A percentile compares a stretch with the other conserved stretches of the same genome.
Conservation (phyloP, 2,888 invertebrate species). For the Nymphalis polychloros region DNA sequence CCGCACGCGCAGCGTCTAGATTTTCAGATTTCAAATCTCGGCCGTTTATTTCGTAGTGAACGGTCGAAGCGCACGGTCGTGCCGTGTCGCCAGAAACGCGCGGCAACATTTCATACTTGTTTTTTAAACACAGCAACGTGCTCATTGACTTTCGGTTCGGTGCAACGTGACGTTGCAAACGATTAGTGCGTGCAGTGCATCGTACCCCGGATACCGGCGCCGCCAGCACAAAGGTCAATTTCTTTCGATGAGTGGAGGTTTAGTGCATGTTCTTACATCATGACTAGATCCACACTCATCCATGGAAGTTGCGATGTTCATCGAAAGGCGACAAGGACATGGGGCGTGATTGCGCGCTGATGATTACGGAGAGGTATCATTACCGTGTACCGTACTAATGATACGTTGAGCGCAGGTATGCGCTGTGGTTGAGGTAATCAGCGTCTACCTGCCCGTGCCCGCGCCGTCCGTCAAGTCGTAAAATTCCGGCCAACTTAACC, state of each 20-base stretch:
- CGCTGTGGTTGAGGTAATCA: conserved; percentile 55
- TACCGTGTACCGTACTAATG: conserved; percentile 68
- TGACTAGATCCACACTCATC: conserved; percentile 92
- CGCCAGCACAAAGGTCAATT: conserved; percentile 69
- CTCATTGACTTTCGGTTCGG: conserved; percentile 67
- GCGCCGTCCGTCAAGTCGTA: conserved; percentile 67
- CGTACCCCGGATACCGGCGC: conserved; percentile 53
- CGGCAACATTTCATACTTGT: conserved; percentile 51
- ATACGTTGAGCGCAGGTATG: conserved; percentile 73
- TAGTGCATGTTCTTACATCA: conserved; percentile 86
- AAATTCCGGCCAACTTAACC: conserved; percentile 62
- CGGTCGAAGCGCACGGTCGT: conserved; percentile 64
- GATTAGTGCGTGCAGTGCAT: conserved; percentile 77
- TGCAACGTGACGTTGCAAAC: conserved; percentile 74
- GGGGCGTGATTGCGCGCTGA: conserved; percentile 54
- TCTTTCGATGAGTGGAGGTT: conserved; percentile 88
- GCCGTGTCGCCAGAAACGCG: conserved; percentile 50
- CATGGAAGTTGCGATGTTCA: conserved; percentile 84
- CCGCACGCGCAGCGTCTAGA: conserved; percentile 77
- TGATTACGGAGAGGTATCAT: conserved; percentile 66
- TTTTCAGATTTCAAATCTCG: conserved; percentile 81
- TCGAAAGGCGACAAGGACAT: conserved; percentile 54
- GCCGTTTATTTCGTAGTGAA: conserved; percentile 80
- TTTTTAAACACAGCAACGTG: conserved; percentile 73
- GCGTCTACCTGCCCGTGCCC: conserved; percentile 65